Conservation (phyloP, 2,888 invertebrate genomes). For the Erpobdella octoculata region DNA sequence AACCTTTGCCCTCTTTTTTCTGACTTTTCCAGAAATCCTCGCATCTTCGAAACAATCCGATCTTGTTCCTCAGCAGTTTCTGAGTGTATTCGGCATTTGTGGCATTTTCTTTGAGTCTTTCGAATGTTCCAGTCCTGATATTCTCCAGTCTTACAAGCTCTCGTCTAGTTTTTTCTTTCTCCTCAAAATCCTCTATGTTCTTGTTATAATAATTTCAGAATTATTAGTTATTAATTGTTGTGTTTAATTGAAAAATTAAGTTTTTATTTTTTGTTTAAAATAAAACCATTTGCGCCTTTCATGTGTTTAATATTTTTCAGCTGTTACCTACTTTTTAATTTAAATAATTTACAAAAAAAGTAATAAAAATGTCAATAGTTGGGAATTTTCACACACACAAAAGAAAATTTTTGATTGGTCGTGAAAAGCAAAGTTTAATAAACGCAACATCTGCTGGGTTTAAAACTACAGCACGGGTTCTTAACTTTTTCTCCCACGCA, state of each 20-base stretch:
- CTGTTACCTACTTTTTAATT: too few species aligned
- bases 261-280: neutral
- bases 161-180: neutral
- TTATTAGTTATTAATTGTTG: neutral
- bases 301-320: too few species aligned
- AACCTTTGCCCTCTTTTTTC: too few species aligned
- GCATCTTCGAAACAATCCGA: conserved; percentile 7
- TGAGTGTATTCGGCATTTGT: neutral
- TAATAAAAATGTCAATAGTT: too few species aligned
- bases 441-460: too few species aligned
- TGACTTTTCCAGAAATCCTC: neutral
- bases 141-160: neutral
- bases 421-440: too few species aligned
- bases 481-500: too few species aligned
- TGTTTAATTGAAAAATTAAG: neutral
- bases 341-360: too few species aligned
- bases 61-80: neutral
- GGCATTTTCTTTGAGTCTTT: neutral
- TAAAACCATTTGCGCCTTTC: neutral
- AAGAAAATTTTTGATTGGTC: too few species aligned
- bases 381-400: too few species aligned
- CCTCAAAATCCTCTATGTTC: neutral
- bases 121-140: neutral
- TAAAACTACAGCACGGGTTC: too few species aligned
- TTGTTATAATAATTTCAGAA: neutral